Conservation (phyloP, 2,888 invertebrate species). For the Boloria selene region DNA sequence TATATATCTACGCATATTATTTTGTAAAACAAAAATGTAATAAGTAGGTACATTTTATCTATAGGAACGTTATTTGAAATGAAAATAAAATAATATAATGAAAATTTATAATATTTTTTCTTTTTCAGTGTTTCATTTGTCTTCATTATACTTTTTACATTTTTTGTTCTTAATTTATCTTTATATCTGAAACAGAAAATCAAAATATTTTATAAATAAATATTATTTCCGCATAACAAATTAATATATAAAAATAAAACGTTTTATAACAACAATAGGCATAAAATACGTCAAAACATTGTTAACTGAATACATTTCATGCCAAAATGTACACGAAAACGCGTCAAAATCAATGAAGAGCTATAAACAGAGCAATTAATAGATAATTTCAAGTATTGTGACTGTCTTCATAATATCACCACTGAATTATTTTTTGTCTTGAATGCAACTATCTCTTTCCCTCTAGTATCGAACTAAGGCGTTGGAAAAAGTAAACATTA, state of each 20-base stretch:
- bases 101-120: no score
- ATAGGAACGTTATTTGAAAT: no score
- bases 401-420: slow-evolving; percentile 59
- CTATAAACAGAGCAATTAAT: slow-evolving; percentile 73
- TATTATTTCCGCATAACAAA: neutral
- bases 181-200: neutral
- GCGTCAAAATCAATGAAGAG: slow-evolving; percentile 58
- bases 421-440: slow-evolving; percentile 62
- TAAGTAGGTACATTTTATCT: no score
- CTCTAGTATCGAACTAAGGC: slow-evolving; percentile 34
- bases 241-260: neutral
- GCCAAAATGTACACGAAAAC: slow-evolving; percentile 59
- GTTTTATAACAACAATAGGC: slow-evolving; percentile 28
- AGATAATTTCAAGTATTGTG: slow-evolving; percentile 67
- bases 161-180: neutral
- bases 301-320: slow-evolving; percentile 52
- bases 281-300: slow-evolving; percentile 52
- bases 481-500: slow-evolving; percentile 42
- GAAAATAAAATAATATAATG: no score
- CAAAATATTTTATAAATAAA: neutral
- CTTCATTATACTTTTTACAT: no score
- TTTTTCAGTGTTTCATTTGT: no score
- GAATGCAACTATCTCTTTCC: slow-evolving; percentile 54
- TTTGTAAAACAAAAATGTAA: no score
- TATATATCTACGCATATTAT: no score